Evolutionary conservation across 2,113 vertebrate genomes (phyloP).

Genomic region (Antigone vipio): DNA sequence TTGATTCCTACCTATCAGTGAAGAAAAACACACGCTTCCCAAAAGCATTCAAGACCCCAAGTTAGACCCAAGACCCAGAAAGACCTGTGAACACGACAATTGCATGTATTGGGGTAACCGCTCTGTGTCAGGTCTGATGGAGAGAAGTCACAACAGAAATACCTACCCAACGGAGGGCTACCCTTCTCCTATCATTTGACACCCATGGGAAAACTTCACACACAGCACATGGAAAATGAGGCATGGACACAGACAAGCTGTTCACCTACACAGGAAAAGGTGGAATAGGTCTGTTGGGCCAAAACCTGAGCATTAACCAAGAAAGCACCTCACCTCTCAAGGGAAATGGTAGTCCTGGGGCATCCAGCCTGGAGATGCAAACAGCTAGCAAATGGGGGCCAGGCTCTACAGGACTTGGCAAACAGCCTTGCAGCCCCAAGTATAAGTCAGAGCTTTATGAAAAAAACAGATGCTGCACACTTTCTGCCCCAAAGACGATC

Average conservation of each 20-base stretch:
- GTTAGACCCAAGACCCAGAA: neutral
- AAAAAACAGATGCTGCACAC: neutral
- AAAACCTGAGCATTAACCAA: neutral
- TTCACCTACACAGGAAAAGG: neutral
- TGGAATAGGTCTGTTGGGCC: neutral
- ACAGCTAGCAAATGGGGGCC: neutral
- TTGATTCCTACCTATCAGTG: neutral
- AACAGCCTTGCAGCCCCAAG: neutral
- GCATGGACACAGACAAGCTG: neutral
- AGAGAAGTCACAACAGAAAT: neutral
- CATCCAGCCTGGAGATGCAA: neutral
- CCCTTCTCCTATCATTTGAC: neutral
- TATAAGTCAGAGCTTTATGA: neutral
- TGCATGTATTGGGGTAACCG: accelerated
- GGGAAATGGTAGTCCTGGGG: neutral
- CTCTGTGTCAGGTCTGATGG: neutral
- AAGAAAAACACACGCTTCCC: neutral
- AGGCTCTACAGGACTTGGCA: neutral
- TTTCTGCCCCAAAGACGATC: neutral
- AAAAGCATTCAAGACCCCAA: neutral
- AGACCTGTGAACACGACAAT: accelerated
- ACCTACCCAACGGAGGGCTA: neutral
- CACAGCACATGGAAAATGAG: neutral
- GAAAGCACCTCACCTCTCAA: neutral
- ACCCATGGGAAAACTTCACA: neutral